Conservation (phyloP, 2,797 vertebrate genomes). For the Adelosebastes latens region DNA sequence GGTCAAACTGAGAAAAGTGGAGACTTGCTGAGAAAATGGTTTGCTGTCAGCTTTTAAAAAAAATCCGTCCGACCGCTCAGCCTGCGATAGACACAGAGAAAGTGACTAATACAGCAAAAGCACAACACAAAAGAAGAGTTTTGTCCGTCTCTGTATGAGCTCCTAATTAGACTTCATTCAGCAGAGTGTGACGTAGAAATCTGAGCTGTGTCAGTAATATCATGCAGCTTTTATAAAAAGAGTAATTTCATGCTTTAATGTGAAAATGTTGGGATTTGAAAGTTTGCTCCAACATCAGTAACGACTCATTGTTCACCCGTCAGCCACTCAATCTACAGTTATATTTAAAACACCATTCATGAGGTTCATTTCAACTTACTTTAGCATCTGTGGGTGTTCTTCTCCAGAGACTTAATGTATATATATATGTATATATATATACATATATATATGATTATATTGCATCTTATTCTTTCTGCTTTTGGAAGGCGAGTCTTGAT, state of each 20-base stretch:
- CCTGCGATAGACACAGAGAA: neutral
- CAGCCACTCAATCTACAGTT: neutral
- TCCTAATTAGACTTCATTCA: constrained; percentile 23
- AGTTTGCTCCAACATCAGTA: neutral
- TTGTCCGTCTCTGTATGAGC: constrained; percentile 11
- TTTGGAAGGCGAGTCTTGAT: neutral
- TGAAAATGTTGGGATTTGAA: neutral
- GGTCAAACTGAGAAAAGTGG: neutral
- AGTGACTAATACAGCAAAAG: neutral
- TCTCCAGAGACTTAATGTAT: too few species aligned
- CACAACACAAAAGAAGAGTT: neutral
- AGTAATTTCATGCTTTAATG: neutral
- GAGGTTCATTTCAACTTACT: neutral
- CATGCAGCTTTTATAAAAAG: neutral
- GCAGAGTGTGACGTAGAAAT: neutral
- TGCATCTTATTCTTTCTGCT: neutral
- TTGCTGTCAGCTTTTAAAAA: neutral
- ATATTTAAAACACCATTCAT: neutral
- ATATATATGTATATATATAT: too few species aligned
- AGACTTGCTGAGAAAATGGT: neutral
- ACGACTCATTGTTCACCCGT: constrained; percentile 1
- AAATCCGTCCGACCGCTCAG: neutral
- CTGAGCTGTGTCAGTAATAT: neutral
- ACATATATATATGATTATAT: neutral
- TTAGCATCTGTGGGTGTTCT: neutral